Base-by-base conservation (phyloP, 2,113 vertebrate genomes). In the Struthio camelus region DNA sequence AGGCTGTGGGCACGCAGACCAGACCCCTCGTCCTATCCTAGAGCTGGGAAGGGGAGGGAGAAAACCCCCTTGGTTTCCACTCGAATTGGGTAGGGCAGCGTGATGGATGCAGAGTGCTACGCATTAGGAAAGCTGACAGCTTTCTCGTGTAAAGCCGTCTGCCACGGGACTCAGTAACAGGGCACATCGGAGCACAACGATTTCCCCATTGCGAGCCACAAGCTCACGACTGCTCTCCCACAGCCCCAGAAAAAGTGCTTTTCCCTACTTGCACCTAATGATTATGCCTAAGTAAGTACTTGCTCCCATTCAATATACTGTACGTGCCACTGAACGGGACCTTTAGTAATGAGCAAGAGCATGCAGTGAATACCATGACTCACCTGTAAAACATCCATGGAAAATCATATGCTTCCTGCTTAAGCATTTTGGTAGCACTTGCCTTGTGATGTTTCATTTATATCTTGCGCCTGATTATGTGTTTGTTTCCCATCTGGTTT, bases 341-440 rank as follows among this genome's bases (percentile, higher is more conserved):
- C 91, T 89, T 94, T 89, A 56, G 93, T 44, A 92, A 89, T 95
- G 97, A 97, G 93, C 80, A 95, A 94, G 94, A 93, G 94, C 92
- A 53, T 30, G 96, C 84, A 73, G 54, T 11, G 27, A 86, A 80
- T 59, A 69, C 48, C 70, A 94, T 98, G 98, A 98, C 97, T 98
- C 98, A 98, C 98, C 97, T 98, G 96, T 89, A 86, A 98, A 96
- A 93, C 92, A 97, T 97, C 95, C 97, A 94, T 46, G 97, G 96
- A 96, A 97, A 96, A 97, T 95, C 95, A 95, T 97, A 97, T 82
- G 98, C 95, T 97, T 97, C 97, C 97, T 82, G 90, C 96, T 94
- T 71, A 96, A 97, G 97, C 92, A 93, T 77, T 98, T 97, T 82
- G 84, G 92, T 84, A 95, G 97, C 93, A 95, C 89, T 96, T 65